phyloP scores from a whole-genome alignment of 2,113 vertebrate species.

The Ctenodactylus gundi region DNA sequence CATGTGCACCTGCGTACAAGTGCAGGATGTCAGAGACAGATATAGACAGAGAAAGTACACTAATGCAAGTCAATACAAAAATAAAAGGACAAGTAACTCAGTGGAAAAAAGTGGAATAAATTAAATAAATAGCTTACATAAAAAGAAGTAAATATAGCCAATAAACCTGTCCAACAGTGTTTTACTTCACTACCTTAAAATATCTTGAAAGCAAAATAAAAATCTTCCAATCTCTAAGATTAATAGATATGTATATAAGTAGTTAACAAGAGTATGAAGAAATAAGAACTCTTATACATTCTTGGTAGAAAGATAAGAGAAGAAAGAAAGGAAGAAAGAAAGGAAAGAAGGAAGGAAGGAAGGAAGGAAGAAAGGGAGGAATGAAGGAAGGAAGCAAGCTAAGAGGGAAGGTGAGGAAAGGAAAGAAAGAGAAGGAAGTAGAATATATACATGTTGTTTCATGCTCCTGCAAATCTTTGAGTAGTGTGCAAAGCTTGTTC shows the following conservation, averaged over 20 bases:
- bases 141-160: not conserved
- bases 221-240: not conserved
- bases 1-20: not conserved
- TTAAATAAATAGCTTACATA: not conserved
- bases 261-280: not conserved
- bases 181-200: not conserved
- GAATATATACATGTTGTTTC: not conserved
- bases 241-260: not conserved
- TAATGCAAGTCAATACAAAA: not conserved
- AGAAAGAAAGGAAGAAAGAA: fast-evolving
- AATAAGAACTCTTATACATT: not conserved
- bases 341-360: fast-evolving
- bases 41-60: not conserved
- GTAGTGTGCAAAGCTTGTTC: not conserved
- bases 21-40: not conserved
- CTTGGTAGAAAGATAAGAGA: not conserved
- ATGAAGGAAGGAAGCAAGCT: fast-evolving
- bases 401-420: fast-evolving
- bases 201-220: not conserved
- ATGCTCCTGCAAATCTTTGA: not conserved
- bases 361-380: not conserved
- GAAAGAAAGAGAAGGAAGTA: not conserved
- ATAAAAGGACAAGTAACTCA: not conserved
- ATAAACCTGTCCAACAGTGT: not conserved
- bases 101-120: not conserved